phyloP scores from a whole-genome alignment of 2,888 invertebrate species.

The Germaria angustata region DNA sequence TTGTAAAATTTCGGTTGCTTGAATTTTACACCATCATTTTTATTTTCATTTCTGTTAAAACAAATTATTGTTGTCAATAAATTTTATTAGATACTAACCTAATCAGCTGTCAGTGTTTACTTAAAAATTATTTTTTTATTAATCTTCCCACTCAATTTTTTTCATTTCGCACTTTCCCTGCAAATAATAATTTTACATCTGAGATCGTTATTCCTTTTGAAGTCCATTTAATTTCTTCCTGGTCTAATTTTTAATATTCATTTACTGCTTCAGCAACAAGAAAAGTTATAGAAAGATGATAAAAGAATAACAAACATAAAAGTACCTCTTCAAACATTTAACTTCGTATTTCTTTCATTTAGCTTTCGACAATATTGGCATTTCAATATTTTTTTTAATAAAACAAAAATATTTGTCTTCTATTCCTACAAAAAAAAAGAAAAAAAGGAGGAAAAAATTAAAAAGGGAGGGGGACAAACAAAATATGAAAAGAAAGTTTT shows the following conservation, averaged over 20 bases:
- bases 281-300: background rate
- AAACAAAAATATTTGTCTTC: conserved; percentile 58
- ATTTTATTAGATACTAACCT: too few species aligned
- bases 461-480: background rate
- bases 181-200: background rate
- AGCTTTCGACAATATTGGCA: conserved; percentile 38
- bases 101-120: too few species aligned
- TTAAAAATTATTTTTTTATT: background rate
- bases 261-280: background rate
- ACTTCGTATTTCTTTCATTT: conserved; percentile 9
- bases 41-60: background rate
- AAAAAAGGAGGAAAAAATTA: too few species aligned
- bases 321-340: background rate
- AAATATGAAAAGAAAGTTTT: background rate
- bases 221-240: background rate
- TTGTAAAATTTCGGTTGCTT: too few species aligned
- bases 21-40: too few species aligned
- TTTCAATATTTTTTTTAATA: conserved; percentile 60
- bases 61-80: too few species aligned
- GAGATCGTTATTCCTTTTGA: background rate
- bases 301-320: conserved; percentile 8
- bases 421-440: conserved; percentile 10
- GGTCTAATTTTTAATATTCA: background rate
- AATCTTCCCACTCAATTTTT: background rate
- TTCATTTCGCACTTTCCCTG: background rate